Evolutionary conservation across 2,797 vertebrate species (phyloP).

Genomic region (Chrysocyon brachyurus): DNA sequence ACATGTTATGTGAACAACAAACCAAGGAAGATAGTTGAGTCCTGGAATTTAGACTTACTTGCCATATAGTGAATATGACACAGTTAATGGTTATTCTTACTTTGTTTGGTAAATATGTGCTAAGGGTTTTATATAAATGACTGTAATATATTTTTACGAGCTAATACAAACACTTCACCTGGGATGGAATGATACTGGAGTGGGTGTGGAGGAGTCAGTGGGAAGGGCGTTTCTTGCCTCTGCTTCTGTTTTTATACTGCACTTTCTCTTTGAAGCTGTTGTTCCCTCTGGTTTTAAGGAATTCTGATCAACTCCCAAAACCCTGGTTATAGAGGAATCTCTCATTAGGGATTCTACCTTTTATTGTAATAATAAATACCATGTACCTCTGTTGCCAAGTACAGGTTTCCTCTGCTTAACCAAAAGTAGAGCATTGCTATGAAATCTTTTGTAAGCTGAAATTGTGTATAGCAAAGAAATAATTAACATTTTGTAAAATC

Average conservation of each 20-base stretch:
- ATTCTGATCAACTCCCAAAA: neutral
- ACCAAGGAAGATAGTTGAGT: neutral
- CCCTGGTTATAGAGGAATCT: neutral
- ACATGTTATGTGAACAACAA: constrained; percentile 5
- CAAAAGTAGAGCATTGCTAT: neutral
- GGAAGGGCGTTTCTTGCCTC: constrained; percentile 47
- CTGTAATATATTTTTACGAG: neutral
- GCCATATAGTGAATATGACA: neutral
- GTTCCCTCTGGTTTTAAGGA: constrained; percentile 28
- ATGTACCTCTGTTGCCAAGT: neutral
- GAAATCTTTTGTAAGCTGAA: neutral
- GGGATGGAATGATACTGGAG: neutral
- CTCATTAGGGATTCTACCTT: neutral
- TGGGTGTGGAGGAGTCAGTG: neutral
- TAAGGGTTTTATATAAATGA: neutral
- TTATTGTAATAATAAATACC: constrained; percentile 34
- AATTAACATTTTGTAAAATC: neutral
- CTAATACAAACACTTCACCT: constrained; percentile 40
- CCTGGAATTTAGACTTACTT: constrained; percentile 56
- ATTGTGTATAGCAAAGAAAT: neutral
- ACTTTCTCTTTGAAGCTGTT: constrained; percentile 16
- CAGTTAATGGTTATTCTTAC: constrained; percentile 15
- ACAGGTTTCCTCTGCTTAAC: neutral
- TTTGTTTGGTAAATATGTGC: constrained; percentile 6
- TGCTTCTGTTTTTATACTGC: constrained; percentile 50